Evolutionary conservation across 2,113 vertebrate genomes (phyloP), one percentile per base, ranked within the genome.

Genomic region (Festucalex cinctus): DNA sequence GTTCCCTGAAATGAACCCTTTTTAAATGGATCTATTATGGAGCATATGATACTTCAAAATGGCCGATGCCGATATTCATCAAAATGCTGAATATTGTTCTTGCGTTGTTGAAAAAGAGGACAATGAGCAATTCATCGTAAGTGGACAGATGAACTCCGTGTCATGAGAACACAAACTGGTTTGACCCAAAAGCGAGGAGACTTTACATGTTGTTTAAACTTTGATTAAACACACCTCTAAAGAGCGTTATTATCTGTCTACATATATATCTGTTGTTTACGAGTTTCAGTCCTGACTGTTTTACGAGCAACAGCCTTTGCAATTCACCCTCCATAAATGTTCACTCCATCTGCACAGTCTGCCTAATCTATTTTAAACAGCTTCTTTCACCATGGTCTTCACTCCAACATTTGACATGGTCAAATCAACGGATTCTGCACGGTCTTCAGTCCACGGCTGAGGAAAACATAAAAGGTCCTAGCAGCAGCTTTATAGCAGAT

Each of bases 61-160:
- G n/a, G n/a, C n/a, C n/a, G n/a, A n/a, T n/a, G n/a, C n/a, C n/a
- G n/a, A n/a, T n/a, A n/a, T 32, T 32, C 28, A 4, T 32, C 28
- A 41, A 13, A 14, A 3, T 60, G 14, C 17, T 19, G 17, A 69
- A 61, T 76, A 53, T 53, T 72, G 61, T 74, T 82, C 70, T 72
- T 77, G 62, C 61, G 82, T 69, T 68, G 66, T 44, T 76, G 65
- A 79, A 64, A 82, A 81, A 69, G 64, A 13, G 68, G 69, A 83
- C 77, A 80, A 87, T 84, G 78, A 79, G 59, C 75, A 86, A 83
- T 83, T 85, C 46, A 88, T 76, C 76, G 63, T 46, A 64, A 16
- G 22, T 24, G 39, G 19, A 85, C 68, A 71, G 74, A 84, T 80
- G 65, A 73, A 82, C 69, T 75, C 48, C 9, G 49, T 78, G 78